phyloP scores from a whole-genome alignment of 2,113 vertebrate species.

The Ophiodon elongatus region DNA sequence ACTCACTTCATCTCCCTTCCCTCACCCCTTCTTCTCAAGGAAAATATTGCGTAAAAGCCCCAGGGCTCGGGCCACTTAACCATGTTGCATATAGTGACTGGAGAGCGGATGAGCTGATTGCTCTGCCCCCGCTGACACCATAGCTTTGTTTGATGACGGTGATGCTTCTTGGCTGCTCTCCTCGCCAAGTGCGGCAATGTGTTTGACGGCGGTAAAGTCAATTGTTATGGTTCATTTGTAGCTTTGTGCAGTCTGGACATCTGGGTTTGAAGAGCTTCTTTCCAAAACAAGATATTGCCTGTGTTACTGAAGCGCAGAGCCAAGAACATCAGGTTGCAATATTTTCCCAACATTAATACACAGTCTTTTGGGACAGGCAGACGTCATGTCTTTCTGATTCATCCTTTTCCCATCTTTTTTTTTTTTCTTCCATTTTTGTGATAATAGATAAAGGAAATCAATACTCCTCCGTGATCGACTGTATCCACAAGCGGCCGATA shows the following conservation, averaged over 20 bases:
- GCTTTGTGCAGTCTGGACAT: constrained; percentile 53
- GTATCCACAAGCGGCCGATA: background rate
- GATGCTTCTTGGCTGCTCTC: constrained; percentile 54
- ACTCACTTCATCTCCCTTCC: constrained; percentile 3
- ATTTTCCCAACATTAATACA: constrained; percentile 39
- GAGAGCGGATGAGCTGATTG: constrained; percentile 44
- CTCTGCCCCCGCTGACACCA: constrained; percentile 42
- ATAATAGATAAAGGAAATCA: constrained; percentile 11
- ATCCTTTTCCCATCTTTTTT: constrained; percentile 5
- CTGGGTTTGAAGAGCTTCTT: constrained; percentile 52
- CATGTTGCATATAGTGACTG: constrained; percentile 45
- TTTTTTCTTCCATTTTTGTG: background rate
- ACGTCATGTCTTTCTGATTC: constrained; percentile 40
- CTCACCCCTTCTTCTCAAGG: constrained; percentile 11
- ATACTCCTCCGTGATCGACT: constrained; percentile 6
- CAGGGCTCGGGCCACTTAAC: constrained; percentile 44
- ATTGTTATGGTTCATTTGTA: constrained; percentile 65
- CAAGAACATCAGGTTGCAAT: constrained; percentile 54
- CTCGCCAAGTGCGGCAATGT: background rate
- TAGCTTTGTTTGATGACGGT: constrained; percentile 30
- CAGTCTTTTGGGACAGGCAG: constrained; percentile 22
- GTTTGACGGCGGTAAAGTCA: constrained; percentile 53
- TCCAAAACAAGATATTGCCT: constrained; percentile 53
- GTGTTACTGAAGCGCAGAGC: constrained; percentile 13
- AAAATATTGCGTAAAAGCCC: constrained; percentile 55